Base-by-base conservation (phyloP, 2,797 vertebrate genomes). In the Dipus sagitta region DNA sequence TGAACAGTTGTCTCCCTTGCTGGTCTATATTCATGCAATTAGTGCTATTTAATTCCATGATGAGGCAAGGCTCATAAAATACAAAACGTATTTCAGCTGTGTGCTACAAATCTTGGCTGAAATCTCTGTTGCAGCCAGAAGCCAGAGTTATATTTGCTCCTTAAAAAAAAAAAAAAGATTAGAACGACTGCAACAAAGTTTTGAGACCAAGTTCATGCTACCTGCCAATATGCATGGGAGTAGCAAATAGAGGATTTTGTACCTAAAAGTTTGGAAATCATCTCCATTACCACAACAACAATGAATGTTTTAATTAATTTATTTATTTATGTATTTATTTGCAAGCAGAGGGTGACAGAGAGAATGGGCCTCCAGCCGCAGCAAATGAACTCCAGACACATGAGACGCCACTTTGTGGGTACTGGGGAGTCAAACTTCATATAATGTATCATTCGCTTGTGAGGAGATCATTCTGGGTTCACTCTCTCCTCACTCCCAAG, bases 21-120 rank as follows among this genome's bases (percentile, higher is more conserved):
- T 92, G 95, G 95, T 96, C 94, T 97, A 96, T 96, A 97, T 92
- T 94, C 94, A 94, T 18, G 8, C 91, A 96, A 97, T 98, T 91
- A 97, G 95, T 26, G 62, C 95, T 91, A 93, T 96, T 96, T 97
- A 97, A 90, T 96, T 94, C 94, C 94, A 96, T 0, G 0, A 96
- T 80, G 92, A 97, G 96, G 90, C 96, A 97, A 97, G 96, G 89
- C 90, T 97, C 68, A 0, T 96, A 90, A 98, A 96, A 95, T 87
- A 97, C 96, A 97, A 96, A 95, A 96, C 77, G 54, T 60, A 81
- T 87, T 96, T 97, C 96, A 96, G 94, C 96, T 97, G 95, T 18
- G 52, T 96, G 89, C 87, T 2, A 0, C 38, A 58, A 93, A 93
- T 89, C 82, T 92, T 97, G 97, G 94, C 96, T 91, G 88, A 95